Percentiles rank a stretch among this genome's conserved stretches.
Evolutionary conservation across 2,113 vertebrate genomes (phyloP).

Genomic region (Ivindomyrus marchei): DNA sequence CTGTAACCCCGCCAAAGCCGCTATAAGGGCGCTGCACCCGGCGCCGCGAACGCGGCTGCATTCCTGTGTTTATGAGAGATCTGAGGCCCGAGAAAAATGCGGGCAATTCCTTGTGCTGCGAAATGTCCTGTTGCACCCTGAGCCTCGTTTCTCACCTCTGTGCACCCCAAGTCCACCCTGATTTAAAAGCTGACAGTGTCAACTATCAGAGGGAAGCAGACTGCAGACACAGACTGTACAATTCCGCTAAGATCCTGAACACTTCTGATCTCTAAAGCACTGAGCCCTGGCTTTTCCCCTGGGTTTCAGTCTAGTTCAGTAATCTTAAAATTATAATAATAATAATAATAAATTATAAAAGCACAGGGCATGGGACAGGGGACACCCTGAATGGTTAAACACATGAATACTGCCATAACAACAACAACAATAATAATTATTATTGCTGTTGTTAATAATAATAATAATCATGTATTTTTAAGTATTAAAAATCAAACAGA

Average conservation of each 20-base stretch:
- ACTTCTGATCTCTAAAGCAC: not conserved
- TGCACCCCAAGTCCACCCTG: not conserved
- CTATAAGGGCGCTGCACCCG: not conserved
- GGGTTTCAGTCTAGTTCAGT: not conserved
- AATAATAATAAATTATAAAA: not conserved
- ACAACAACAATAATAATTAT: not conserved
- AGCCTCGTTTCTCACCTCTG: not conserved
- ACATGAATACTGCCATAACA: not conserved
- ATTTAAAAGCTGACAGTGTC: not conserved
- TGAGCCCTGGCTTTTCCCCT: not conserved
- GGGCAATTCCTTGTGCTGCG: constrained; percentile 51
- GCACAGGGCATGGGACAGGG: not conserved
- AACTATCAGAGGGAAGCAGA: not conserved
- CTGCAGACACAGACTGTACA: not conserved
- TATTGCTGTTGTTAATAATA: not conserved
- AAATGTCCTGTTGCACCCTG: constrained; percentile 30
- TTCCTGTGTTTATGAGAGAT: constrained; percentile 8
- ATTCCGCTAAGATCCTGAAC: not conserved
- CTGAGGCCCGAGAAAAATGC: constrained; percentile 48
- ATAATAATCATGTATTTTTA: constrained; percentile 25
- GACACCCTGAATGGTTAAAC: not conserved
- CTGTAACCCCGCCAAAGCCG: not conserved
- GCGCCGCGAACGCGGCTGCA: not conserved
- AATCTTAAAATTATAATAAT: not conserved
- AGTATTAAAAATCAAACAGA: constrained; percentile 39